Percentiles rank a stretch among this genome's conserved stretches.
These are phyloP conservation scores for Scylla paramamosain DNA, from an alignment of 1,140 invertebrate genomes.

Conservation along the genomic window DNA sequence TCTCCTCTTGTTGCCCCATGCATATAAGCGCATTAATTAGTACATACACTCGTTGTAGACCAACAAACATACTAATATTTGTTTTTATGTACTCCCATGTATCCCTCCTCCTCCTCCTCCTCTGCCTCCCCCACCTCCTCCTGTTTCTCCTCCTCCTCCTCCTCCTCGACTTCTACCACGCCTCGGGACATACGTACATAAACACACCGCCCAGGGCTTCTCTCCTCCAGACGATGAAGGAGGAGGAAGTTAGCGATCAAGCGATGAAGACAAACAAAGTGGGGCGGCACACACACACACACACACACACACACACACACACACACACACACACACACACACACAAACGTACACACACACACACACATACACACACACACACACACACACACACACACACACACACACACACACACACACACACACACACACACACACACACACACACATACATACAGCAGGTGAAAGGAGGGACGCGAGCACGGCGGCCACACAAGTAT, in stretches of 20 bases:
- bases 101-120: background rate
- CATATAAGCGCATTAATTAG: too few species aligned
- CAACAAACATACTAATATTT: too few species aligned
- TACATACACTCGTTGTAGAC: too few species aligned
- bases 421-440: conserved; percentile 52
- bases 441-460: conserved; percentile 12
- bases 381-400: conserved; percentile 53
- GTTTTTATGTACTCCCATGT: too few species aligned
- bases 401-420: conserved; percentile 45
- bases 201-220: background rate
- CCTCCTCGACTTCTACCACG: background rate
- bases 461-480: background rate
- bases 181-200: background rate
- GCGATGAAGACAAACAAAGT: background rate
- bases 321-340: conserved; percentile 55
- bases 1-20: too few species aligned
- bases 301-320: conserved; percentile 51
- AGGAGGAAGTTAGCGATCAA: background rate
- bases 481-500: too few species aligned
- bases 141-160: background rate
- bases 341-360: conserved; percentile 40
- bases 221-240: background rate
- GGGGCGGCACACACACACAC: background rate
- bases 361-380: conserved; percentile 46
- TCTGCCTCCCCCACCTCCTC: background rate